Base-by-base conservation (phyloP, 2,888 invertebrate genomes). In the Rotaria socialis region DNA sequence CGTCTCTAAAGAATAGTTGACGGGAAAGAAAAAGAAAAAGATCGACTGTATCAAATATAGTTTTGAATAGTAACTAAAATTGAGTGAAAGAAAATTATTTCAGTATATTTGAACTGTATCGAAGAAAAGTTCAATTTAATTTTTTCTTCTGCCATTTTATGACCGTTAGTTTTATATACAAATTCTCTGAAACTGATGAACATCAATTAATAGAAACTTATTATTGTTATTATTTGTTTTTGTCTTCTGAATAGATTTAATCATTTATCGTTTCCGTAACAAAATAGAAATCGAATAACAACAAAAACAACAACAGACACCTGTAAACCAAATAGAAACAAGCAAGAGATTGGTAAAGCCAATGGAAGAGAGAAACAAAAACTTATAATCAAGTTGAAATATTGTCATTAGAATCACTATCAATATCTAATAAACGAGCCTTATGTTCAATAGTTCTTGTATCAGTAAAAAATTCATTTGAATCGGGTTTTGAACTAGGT, bases 231-330 rank as follows among this genome's bases (percentile, higher is more conserved):
- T 8, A 16, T 52, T 60, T 10, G n/a, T 60, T 27, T 60, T 16
- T 35, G 19, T 67, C 35, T 35, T 35, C 24, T 19, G 19, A 19
- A 67, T 67, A 67, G 16, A 19, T 67, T 67, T 41, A 67, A 80
- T 47, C 80, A 80, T 80, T 80, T 80, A 47, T 22, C 47, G 22
- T 47, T 27, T 75, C 35, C 80, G 14, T 43, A 43, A 47, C 47
- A 80, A 80, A 80, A 47, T 80, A 47, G 47, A 47, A 80, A 80
- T 80, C n/a, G 80, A 47, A 2, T 47, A 80, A 80, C 43, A 80
- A 80, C 35, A 41, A 67, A 19, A 67, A 35, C 50, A 67, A 67
- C 27, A 14, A 27, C 16, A 52, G 52, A 52, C 52, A 35, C 2
- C 35, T 35, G 35, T 35, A 35, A 35, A 35, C 52, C 52, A 11